Base-by-base conservation (phyloP, 2,888 invertebrate species). In the Germaria angustata region DNA sequence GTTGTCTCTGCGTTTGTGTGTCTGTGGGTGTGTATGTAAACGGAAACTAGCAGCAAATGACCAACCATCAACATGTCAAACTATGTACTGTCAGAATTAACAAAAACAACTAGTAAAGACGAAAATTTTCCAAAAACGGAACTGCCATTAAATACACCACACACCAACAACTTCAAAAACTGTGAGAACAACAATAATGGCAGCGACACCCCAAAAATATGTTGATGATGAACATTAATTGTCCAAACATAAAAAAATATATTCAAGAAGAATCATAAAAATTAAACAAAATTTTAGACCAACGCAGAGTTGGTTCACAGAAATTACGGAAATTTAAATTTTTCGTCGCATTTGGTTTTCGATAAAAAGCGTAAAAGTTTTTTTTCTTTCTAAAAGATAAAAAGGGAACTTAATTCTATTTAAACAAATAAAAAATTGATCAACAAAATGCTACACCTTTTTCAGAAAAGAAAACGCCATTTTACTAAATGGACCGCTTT, bases 31-130 rank as follows among this genome's bases (percentile, higher is more conserved):
- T 28, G 9, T 36, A 28, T 41, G 24, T 41, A 34, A 66, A 63
- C 32, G 63, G 61, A 75, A 75, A 44, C 15, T 36, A 63, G 53
- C 44, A 53, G 53, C 53, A 78, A 55, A 78, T 78, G 63, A 55
- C 71, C 78, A 78, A 34, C 78, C 71, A 71, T 71, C 71, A 69
- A 69, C 77, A 69, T 69, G 78, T 78, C 77, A 78, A 53, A 78
- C 22, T 22, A 53, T 78, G 77, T 63, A 36, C 39, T 68, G 69
- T 71, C 63, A 71, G 63, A 78, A 78, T 76, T 57, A 66, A 57
- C 57, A 57, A n/a, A n/a, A n/a, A 46, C 55, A 66, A 22, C 36
- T 55, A 36, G 13, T 68, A 77, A 22, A 69, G 77, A 63, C 77
- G 69, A 61, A 69, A 77, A 41, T 77, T 61, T 69, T 28, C 34